Evolutionary conservation across 2,797 vertebrate species (phyloP).

Genomic region (Pangasius mekongensis): DNA sequence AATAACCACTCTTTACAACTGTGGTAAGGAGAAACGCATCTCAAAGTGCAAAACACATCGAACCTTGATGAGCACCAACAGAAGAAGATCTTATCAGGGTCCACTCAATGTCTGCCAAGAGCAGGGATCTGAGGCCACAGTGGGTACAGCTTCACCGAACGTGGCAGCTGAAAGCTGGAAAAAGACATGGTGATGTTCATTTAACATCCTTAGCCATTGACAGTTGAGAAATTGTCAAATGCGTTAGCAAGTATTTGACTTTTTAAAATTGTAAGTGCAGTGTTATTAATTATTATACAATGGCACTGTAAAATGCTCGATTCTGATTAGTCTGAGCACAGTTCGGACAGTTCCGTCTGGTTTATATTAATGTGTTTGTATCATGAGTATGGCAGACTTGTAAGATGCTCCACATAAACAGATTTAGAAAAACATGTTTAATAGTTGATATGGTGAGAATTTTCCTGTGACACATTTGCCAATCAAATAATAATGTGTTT

Average conservation of each 20-base stretch:
- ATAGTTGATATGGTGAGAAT: neutral
- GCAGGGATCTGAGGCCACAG: neutral
- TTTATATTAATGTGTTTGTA: conserved; percentile 6
- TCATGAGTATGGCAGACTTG: neutral
- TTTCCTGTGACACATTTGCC: neutral
- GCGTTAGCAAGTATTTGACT: neutral
- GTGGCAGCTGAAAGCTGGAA: neutral
- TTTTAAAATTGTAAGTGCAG: neutral
- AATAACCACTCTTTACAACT: neutral
- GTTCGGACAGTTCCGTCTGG: neutral
- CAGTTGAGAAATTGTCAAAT: neutral
- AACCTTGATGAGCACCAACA: neutral
- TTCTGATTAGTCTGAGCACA: neutral
- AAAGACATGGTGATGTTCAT: neutral
- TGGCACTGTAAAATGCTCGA: neutral
- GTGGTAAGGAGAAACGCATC: neutral
- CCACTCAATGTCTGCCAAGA: neutral
- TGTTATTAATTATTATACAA: neutral
- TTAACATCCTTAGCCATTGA: neutral
- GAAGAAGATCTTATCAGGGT: neutral
- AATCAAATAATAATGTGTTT: neutral
- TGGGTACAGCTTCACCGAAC: neutral
- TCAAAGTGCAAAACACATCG: neutral
- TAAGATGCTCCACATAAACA: neutral
- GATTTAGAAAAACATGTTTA: neutral